Evolutionary conservation across 2,888 invertebrate species (phyloP), one percentile per base, ranked within the genome.

Genomic region (Erebia aethiops): DNA sequence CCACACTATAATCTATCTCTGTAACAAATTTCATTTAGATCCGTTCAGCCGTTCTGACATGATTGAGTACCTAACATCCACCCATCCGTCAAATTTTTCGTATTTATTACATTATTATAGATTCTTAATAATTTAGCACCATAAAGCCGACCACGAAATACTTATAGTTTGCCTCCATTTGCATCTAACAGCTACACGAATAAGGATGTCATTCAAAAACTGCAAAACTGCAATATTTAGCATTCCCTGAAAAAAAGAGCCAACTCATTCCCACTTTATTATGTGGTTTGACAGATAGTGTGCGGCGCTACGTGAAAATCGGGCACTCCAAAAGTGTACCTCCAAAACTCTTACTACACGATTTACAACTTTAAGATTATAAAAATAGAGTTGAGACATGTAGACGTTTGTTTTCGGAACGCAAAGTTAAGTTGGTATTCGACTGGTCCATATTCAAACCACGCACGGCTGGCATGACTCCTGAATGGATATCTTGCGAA

Each of bases 401-500:
- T 46, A 14, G 16, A 52, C 41, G 16, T 7, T 14, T 51, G 13
- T 51, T 58, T 11, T 9, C 7, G 0, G 18, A 58, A 13, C 21
- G 71, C 64, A 71, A 60, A 60, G 18, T 14, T 64, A 76, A 66
- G n/a, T 69, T 76, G 71, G 75, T 70, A 57, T 67, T 46, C 35
- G 61, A 77, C 75, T 81, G 80, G 83, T 82, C 84, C 81, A 83
- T 84, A 90, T 88, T 88, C 90, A 76, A 79, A 84, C 83, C 89
- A 86, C 90, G 88, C 86, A 82, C 82, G 81, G 79, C 86, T 88
- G 83, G 86, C 87, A 86, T 87, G 85, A 87, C 87, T 85, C 78
- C 87, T 88, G 90, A 91, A 91, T 90, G 88, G 91, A 91, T 90
- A 90, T 90, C 89, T 85, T 79, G 83, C 84, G 86, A 87, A 89